Conservation (phyloP, 2,113 vertebrate genomes). For the Boleophthalmus pectinirostris region DNA sequence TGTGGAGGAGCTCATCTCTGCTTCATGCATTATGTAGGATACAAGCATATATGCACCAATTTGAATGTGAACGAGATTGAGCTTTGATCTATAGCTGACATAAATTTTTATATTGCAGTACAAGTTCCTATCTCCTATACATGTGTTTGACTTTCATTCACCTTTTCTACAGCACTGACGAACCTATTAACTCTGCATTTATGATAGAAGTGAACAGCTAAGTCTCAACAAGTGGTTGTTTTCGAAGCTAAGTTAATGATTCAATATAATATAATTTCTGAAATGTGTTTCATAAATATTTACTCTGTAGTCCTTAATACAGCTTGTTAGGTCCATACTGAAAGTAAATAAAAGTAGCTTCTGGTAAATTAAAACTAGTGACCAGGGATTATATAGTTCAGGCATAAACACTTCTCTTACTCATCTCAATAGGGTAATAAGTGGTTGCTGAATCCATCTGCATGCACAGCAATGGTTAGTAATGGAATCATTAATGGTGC, state of each 20-base stretch:
- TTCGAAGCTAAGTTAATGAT: not conserved
- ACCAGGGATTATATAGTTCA: not conserved
- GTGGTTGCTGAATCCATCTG: not conserved
- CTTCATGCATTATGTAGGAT: slow-evolving; percentile 15
- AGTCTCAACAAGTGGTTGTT: not conserved
- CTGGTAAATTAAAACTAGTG: not conserved
- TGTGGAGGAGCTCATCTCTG: slow-evolving; percentile 32
- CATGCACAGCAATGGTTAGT: too few species aligned
- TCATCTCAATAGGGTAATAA: not conserved
- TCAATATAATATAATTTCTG: not conserved
- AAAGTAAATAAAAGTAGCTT: not conserved
- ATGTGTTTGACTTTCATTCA: not conserved
- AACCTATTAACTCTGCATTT: not conserved
- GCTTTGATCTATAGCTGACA: slow-evolving; percentile 5
- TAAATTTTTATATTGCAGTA: not conserved
- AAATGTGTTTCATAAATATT: not conserved
- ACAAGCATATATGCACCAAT: not conserved
- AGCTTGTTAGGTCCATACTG: not conserved
- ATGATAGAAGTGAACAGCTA: not conserved
- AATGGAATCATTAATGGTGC: too few species aligned
- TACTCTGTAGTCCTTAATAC: not conserved
- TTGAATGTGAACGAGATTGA: not conserved
- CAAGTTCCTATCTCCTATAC: not conserved
- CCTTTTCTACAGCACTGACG: not conserved
- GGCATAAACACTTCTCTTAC: not conserved